A percentile compares a stretch with the other conserved stretches of the same genome.
These are phyloP conservation scores for Hemibagrus guttatus DNA, from an alignment of 2,797 vertebrate genomes.

Conservation along the genomic window DNA sequence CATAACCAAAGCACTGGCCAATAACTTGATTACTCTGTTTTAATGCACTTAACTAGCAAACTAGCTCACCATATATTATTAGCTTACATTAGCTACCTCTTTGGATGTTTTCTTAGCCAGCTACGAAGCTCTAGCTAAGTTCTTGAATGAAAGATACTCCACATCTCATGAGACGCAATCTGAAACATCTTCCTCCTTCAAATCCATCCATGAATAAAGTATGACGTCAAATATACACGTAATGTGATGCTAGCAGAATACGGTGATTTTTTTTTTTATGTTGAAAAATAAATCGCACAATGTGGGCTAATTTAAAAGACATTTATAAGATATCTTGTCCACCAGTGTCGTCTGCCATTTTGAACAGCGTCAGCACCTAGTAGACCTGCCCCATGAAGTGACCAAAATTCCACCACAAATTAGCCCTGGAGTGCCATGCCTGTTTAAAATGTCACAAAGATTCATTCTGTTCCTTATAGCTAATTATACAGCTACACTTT, in stretches of 20 bases:
- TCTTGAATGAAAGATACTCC: neutral
- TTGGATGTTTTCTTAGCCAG: neutral
- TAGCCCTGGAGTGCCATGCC: neutral
- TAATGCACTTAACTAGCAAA: neutral
- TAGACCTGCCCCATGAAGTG: no score
- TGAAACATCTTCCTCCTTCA: neutral
- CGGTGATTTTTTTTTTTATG: no score
- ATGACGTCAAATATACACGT: neutral
- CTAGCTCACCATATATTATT: neutral
- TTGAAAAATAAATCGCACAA: no score
- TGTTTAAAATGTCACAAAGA: slow-evolving; percentile 23
- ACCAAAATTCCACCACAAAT: no score
- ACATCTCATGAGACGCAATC: neutral
- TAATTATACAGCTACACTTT: neutral
- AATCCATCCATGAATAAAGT: neutral
- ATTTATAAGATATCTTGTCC: no score
- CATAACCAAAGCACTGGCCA: neutral
- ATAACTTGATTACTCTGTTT: neutral
- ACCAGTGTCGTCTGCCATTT: no score
- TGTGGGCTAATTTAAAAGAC: no score
- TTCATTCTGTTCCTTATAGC: neutral
- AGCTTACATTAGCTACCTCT: neutral
- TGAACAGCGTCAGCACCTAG: no score
- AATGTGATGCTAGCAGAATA: no score
- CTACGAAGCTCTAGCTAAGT: neutral